phyloP scores from a whole-genome alignment of 2,113 vertebrate genomes.

The Amblyornis subalaris region DNA sequence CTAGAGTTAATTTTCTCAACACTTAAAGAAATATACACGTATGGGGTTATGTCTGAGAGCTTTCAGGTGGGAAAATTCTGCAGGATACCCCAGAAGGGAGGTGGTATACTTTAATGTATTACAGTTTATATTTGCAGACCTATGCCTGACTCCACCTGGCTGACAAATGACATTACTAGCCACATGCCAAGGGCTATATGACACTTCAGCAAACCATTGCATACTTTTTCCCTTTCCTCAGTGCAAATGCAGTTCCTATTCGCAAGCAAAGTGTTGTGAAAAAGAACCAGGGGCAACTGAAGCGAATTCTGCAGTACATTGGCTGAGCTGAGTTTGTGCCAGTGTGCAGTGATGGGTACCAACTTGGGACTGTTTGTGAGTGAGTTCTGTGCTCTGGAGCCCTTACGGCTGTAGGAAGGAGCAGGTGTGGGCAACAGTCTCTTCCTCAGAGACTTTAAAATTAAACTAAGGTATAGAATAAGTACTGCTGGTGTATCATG shows the following conservation, averaged over 20 bases:
- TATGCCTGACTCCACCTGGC: neutral
- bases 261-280: neutral
- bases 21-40: neutral
- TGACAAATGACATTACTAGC: neutral
- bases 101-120: neutral
- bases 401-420: neutral
- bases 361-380: neutral
- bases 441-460: neutral
- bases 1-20: neutral
- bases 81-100: neutral
- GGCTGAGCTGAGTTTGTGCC: neutral
- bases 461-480: neutral
- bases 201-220: neutral
- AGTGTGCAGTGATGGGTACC: neutral
- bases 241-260: neutral
- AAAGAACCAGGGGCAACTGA: neutral
- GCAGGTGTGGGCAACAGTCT: neutral
- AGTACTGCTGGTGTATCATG: neutral
- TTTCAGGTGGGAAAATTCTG: neutral
- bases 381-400: neutral
- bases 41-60: neutral
- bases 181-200: neutral
- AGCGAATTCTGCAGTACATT: neutral
- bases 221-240: neutral
- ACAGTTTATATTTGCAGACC: neutral